Evolutionary conservation across 2,113 vertebrate genomes (phyloP), one percentile per base, ranked within the genome.

Genomic region (Phylloscopus trochilus): DNA sequence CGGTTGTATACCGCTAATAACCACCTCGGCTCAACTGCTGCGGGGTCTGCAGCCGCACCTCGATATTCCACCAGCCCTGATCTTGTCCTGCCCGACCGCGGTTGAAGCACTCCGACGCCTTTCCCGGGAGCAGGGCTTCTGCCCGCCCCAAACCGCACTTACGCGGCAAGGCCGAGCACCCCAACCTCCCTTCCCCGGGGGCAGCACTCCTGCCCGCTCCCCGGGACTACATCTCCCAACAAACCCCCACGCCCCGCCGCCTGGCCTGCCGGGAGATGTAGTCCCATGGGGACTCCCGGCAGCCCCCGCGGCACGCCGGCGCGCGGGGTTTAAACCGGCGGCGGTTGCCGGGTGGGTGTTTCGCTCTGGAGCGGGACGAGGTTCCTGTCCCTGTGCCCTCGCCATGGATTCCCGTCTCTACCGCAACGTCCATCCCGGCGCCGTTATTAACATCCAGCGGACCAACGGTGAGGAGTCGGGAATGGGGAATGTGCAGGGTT

Each of bases 291-390:
- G 10, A 2, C 39, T 96, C 96, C 96, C 96, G 62, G 74, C 27
- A 87, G 47, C 20, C 92, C 53, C 24, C 49, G 96, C 93, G 96
- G 79, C 79, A 74, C 81, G 94, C 16, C 52, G 73, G 55, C 93
- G 95, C 96, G 96, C 93, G 92, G 87, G 13, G 82, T 94, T 96
- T 83, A 94, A 96, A 96, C 64, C 28, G 28, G 78, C 31, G 95
- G 85, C 93, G 84, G 93, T 95, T 96, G 76, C 23, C 3, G 18
- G 24, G 26, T 0, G 6, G 2, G 39, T 2, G 13, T 22, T 28
- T 37, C 10, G 14, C 18, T 37, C 28, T 1, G 70, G 15, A 27
- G 3, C 0, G 15, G 24, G 37, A 11, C 20, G 60, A 0, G 21
- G 5, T 3, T 39, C 60, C 15, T 33, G 21, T 43, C 6, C 10